These are phyloP conservation scores for Ypsolopha scabrella DNA, from an alignment of 2,888 invertebrate species.

Conservation along the genomic window DNA sequence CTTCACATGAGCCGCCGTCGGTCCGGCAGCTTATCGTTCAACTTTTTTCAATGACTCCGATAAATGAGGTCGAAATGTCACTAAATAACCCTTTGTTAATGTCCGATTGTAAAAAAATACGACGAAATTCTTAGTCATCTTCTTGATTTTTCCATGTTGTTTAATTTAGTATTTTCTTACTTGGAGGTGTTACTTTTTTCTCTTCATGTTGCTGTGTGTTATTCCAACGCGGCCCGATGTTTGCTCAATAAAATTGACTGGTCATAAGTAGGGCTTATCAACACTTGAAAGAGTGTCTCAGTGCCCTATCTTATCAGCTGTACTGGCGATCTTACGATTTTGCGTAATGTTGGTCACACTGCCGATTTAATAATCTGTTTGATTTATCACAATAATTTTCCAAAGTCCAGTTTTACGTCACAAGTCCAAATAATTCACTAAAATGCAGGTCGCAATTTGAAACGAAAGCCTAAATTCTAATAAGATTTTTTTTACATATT, in stretches of 20 bases:
- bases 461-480: background rate
- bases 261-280: constrained; percentile 55
- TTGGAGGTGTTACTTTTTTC: constrained; percentile 49
- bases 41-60: constrained; percentile 45
- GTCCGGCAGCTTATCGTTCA: constrained; percentile 58
- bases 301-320: constrained; percentile 59
- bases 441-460: background rate
- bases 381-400: background rate
- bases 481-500: background rate
- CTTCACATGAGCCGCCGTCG: constrained; percentile 65
- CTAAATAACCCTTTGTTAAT: constrained; percentile 34
- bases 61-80: constrained; percentile 47
- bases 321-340: constrained; percentile 53
- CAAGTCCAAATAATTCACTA: constrained; percentile 1
- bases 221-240: constrained; percentile 32
- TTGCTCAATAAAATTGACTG: constrained; percentile 44
- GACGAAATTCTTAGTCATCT: constrained; percentile 42
- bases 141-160: constrained; percentile 37
- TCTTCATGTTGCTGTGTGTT: constrained; percentile 50
- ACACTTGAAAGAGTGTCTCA: constrained; percentile 57
- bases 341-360: background rate
- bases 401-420: constrained; percentile 1
- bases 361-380: background rate
- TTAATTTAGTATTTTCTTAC: constrained; percentile 17
- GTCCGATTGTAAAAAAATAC: constrained; percentile 48